phyloP scores from a whole-genome alignment of 2,888 invertebrate species.

The Tipula lateralis region DNA sequence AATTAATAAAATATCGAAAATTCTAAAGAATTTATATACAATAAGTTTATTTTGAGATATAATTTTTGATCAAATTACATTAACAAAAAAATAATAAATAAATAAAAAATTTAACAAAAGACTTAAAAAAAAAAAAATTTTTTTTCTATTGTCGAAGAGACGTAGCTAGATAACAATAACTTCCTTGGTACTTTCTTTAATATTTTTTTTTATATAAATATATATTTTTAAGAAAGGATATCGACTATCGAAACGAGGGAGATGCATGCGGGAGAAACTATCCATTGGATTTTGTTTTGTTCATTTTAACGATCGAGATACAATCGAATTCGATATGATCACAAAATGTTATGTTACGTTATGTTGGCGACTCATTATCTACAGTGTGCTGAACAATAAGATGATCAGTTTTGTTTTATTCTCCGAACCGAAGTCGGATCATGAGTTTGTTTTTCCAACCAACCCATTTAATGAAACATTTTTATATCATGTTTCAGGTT shows the following conservation, averaged over 20 bases:
- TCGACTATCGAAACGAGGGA: not conserved
- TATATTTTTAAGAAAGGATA: not conserved
- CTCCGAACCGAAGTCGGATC: too few relatives aligned
- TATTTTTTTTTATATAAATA: not conserved
- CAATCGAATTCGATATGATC: not conserved
- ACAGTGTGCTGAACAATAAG: too few relatives aligned
- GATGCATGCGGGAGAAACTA: not conserved
- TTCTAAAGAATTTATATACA: constrained; percentile 11
- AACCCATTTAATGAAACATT: too few relatives aligned
- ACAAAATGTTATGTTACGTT: not conserved
- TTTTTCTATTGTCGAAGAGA: not conserved
- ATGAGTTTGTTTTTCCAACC: too few relatives aligned
- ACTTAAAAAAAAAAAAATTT: not conserved
- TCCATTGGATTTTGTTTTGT: not conserved
- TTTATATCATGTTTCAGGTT: too few relatives aligned
- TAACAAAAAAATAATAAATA: not conserved
- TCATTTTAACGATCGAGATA: not conserved
- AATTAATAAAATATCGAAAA: not conserved
- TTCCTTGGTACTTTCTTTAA: not conserved
- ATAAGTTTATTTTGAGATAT: not conserved
- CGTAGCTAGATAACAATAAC: not conserved
- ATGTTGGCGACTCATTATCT: too few relatives aligned
- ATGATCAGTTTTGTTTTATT: too few relatives aligned
- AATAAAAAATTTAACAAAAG: not conserved
- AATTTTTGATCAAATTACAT: not conserved